Percentiles rank a stretch among this genome's conserved stretches.
Evolutionary conservation across 2,113 vertebrate species (phyloP).

Genomic region (Protobothrops flavoviridis): DNA sequence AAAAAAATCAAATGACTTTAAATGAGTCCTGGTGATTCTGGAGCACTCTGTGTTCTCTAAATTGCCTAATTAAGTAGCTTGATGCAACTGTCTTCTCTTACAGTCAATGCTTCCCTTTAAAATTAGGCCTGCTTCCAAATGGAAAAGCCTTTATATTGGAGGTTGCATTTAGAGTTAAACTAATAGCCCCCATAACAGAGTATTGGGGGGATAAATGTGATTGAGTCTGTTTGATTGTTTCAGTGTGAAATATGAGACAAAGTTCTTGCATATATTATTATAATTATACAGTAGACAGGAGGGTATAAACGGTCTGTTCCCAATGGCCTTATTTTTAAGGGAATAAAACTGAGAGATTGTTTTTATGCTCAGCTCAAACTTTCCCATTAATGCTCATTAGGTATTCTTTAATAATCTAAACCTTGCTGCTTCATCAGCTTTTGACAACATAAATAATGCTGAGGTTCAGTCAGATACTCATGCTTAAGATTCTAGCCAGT

Average conservation of each 20-base stretch:
- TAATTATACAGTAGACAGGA: not conserved
- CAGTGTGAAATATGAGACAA: not conserved
- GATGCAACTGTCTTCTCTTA: not conserved
- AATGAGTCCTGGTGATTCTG: not conserved
- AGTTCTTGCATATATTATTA: not conserved
- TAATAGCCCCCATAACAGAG: not conserved
- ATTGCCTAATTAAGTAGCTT: not conserved
- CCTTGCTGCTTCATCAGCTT: not conserved
- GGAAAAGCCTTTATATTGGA: not conserved
- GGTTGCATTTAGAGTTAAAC: not conserved
- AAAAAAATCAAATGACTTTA: not conserved
- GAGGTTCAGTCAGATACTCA: not conserved
- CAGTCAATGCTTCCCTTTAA: not conserved
- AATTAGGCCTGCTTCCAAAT: conserved; percentile 1
- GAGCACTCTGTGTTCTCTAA: not conserved
- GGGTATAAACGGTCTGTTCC: not conserved
- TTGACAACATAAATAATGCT: not conserved
- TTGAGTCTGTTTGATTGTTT: not conserved
- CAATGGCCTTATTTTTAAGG: not conserved
- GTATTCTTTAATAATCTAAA: not conserved
- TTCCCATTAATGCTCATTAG: not conserved
- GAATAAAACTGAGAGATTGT: not conserved
- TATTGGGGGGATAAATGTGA: not conserved
- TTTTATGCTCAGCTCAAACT: not conserved
- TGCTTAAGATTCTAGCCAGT: not conserved